Evolutionary conservation across 2,113 vertebrate species (phyloP).

Genomic region (Aspiorhynchus laticeps): DNA sequence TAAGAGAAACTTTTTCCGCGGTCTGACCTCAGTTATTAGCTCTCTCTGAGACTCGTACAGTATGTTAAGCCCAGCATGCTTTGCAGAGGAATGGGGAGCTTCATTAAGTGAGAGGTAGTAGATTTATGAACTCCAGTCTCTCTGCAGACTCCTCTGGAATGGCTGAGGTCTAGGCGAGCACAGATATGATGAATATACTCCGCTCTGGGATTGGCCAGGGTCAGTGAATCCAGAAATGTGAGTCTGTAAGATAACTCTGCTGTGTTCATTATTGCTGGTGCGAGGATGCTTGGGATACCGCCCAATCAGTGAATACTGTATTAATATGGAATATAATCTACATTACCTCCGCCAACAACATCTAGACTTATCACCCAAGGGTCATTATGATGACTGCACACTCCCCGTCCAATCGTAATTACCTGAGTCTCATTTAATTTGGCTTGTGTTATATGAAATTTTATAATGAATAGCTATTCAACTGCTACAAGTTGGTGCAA

Average conservation of each 20-base stretch:
- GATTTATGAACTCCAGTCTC: conserved; percentile 66
- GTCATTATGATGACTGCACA: conserved; percentile 30
- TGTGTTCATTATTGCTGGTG: conserved; percentile 78
- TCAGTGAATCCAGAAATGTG: conserved; percentile 75
- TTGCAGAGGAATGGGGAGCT: conserved; percentile 53
- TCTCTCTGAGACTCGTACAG: conserved; percentile 28
- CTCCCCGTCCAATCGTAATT: conserved; percentile 27
- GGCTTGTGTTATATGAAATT: conserved; percentile 42
- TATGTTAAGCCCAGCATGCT: conserved; percentile 45
- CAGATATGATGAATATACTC: conserved; percentile 81
- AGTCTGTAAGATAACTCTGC: conserved; percentile 78
- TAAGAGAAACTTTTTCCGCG: conserved; percentile 1
- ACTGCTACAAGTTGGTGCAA: conserved; percentile 9
- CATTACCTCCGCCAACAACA: conserved; percentile 68
- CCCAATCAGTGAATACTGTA: conserved; percentile 75
- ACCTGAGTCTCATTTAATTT: conserved; percentile 40
- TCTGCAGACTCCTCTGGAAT: conserved; percentile 60
- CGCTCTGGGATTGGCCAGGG: conserved; percentile 75
- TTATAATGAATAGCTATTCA: conserved; percentile 44
- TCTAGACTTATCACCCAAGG: conserved; percentile 53
- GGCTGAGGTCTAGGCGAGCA: conserved; percentile 65
- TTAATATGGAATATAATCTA: conserved; percentile 51
- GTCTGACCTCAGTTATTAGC: conserved; percentile 36
- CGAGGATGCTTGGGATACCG: conserved; percentile 73
- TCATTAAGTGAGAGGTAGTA: conserved; percentile 59